These are phyloP conservation scores for Odontesthes bonariensis DNA, from an alignment of 2,113 vertebrate genomes.

Conservation along the genomic window DNA sequence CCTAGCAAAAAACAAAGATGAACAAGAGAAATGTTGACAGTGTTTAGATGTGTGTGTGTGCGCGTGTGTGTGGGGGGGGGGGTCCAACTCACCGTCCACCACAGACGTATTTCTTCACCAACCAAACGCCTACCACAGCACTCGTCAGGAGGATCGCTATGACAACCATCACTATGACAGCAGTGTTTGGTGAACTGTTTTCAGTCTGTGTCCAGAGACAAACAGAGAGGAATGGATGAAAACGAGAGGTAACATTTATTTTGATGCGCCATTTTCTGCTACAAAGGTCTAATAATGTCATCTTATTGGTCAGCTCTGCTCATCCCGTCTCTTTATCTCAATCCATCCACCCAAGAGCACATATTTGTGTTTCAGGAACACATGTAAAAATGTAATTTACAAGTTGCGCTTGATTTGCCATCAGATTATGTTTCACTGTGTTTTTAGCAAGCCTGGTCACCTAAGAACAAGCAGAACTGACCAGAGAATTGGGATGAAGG, in stretches of 20 bases:
- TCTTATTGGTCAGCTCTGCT: too few species aligned
- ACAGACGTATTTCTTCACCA: conserved; percentile 94
- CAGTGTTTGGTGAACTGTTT: conserved; percentile 75
- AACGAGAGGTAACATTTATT: neutral
- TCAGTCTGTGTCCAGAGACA: conserved; percentile 56
- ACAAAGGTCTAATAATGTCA: too few species aligned
- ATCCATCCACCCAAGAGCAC: too few species aligned
- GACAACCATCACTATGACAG: conserved; percentile 86
- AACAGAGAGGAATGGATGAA: conserved; percentile 14
- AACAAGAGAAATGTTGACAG: neutral
- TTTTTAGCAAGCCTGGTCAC: neutral
- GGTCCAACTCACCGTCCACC: conserved; percentile 89
- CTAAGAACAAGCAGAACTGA: conserved; percentile 51
- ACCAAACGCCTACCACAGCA: conserved; percentile 80
- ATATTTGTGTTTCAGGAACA: too few species aligned
- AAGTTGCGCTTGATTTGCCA: too few species aligned
- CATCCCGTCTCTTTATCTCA: too few species aligned
- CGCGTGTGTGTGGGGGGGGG: too few species aligned
- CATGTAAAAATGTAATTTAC: too few species aligned
- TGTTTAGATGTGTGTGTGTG: neutral
- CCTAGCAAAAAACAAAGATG: conserved; percentile 73
- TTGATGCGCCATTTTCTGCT: too few species aligned
- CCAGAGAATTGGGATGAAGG: conserved; percentile 71
- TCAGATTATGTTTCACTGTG: neutral
- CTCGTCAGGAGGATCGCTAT: conserved; percentile 85